Conservation (phyloP, 2,113 vertebrate species). For the Xiphias gladius region DNA sequence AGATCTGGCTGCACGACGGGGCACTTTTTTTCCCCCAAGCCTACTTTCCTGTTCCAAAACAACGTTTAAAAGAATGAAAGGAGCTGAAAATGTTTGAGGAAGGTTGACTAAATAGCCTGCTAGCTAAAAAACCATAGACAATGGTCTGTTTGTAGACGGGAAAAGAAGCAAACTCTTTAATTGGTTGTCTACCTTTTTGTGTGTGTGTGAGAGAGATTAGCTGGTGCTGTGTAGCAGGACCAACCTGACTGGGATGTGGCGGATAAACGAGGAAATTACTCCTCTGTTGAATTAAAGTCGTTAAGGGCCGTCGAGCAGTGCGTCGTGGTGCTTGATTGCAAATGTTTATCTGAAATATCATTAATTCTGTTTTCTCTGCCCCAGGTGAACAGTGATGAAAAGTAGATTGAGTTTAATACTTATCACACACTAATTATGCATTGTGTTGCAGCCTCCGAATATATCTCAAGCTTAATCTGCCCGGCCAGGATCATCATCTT, state of each 20-base stretch:
- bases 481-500: too few relatives aligned
- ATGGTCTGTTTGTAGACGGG: slow-evolving; percentile 11
- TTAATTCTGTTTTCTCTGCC: not conserved
- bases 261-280: not conserved
- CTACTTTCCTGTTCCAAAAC: slow-evolving; percentile 5
- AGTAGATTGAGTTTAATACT: not conserved
- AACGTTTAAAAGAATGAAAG: slow-evolving; percentile 15
- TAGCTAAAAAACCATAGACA: slow-evolving; percentile 13
- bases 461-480: too few relatives aligned
- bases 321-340: not conserved
- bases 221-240: not conserved
- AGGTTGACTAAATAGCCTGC: not conserved
- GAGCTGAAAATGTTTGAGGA: slow-evolving; percentile 24
- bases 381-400: not conserved
- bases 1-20: not conserved
- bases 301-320: not conserved
- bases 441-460: too few relatives aligned
- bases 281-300: not conserved
- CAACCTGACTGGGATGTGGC: not conserved
- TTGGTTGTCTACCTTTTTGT: slow-evolving; percentile 6
- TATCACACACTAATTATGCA: not conserved
- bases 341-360: not conserved
- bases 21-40: not conserved
- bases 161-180: slow-evolving; percentile 1
- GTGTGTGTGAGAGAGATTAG: slow-evolving; percentile 17